Percentiles rank a stretch among this genome's conserved stretches.
Conservation (phyloP, 2,113 vertebrate genomes). For the Coracopsis vasa region DNA sequence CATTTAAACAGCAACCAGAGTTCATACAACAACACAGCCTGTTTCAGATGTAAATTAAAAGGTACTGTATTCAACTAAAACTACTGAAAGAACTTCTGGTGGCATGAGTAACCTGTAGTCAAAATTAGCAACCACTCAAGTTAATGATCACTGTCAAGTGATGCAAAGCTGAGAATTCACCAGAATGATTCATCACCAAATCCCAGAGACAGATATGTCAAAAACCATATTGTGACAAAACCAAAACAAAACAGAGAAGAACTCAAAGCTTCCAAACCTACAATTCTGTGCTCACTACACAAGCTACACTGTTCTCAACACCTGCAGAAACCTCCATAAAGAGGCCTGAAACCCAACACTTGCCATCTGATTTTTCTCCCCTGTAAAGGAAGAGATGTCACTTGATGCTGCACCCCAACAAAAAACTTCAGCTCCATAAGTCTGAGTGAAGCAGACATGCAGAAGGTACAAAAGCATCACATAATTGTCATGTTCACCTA, state of each 20-base stretch:
- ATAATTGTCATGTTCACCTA: neutral
- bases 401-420: neutral
- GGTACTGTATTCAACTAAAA: neutral
- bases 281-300: neutral
- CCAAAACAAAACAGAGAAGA: neutral
- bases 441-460: neutral
- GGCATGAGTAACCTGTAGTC: fast-evolving
- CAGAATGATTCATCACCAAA: neutral
- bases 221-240: neutral
- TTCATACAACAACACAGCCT: neutral
- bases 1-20: neutral
- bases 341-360: neutral
- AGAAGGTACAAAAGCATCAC: neutral
- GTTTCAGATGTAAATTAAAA: neutral
- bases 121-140: neutral
- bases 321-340: neutral
- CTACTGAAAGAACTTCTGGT: neutral
- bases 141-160: neutral
- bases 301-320: neutral
- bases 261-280: neutral
- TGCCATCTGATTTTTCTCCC: neutral
- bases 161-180: neutral
- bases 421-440: neutral
- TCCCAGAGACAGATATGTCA: neutral
- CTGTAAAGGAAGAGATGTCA: neutral